Evolutionary conservation across 2,888 invertebrate species (phyloP).

Genomic region (Eupeodes luniger): DNA sequence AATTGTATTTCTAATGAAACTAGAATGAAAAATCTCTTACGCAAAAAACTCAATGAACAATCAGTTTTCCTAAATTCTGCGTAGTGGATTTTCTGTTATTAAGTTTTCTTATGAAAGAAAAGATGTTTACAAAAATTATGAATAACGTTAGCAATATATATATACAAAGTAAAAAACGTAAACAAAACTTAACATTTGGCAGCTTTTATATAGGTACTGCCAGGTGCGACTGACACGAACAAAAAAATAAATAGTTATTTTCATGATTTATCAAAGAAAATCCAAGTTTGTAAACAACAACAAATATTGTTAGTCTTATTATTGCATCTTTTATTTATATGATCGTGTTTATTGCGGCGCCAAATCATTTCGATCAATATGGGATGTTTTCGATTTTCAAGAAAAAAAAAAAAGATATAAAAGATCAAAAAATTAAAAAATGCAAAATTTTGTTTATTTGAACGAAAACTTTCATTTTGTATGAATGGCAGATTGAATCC

Average conservation of each 20-base stretch:
- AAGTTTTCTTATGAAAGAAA: background rate
- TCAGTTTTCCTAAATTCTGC: background rate
- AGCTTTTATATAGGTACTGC: background rate
- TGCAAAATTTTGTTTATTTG: conserved; percentile 6
- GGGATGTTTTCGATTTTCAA: conserved; percentile 9
- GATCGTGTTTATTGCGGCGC: background rate
- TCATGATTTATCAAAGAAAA: background rate
- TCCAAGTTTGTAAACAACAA: background rate
- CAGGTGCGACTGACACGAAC: background rate
- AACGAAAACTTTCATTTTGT: background rate
- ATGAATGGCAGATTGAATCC: background rate
- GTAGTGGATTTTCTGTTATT: no score
- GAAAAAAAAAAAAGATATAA: background rate
- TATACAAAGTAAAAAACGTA: background rate
- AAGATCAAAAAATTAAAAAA: background rate
- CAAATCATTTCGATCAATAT: background rate
- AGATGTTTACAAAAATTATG: background rate
- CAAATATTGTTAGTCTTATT: background rate
- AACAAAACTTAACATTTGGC: background rate
- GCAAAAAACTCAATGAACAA: background rate
- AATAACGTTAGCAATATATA: background rate
- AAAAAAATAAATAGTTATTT: background rate
- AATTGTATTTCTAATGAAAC: no score
- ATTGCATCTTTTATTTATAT: background rate
- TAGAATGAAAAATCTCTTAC: background rate